Base-by-base conservation (phyloP, 2,888 invertebrate genomes). In the Caenorhabditis sp. region DNA sequence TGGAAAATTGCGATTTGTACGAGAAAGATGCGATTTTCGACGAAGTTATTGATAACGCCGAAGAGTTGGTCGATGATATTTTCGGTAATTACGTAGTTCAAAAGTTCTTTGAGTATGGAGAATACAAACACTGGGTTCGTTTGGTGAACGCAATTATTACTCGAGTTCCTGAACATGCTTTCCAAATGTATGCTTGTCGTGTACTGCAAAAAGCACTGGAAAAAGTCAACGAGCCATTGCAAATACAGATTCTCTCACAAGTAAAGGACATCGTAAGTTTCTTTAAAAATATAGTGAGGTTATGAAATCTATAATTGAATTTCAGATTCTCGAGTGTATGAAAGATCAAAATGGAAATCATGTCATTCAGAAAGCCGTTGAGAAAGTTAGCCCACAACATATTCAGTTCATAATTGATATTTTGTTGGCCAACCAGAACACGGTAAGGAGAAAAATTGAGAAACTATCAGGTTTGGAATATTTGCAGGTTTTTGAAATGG, bases 341-440 rank as follows among this genome's bases (percentile, higher is more conserved):
- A 97, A 99, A 90, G 99, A 99, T 90, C 99, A 99, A 90, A 99
- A 99, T 89, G 99, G 99, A 64, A 99, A 99, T 90, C 99, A 99
- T 89, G 97, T 99, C 59, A 96, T 99, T 64, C 97, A 99, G 61
- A 78, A 76, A 37, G 97, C 97, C 89, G 97, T 99, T 87, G 99
- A 99, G 89, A 96, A 97, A 89, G 97, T 99, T 67, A 95, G 96
- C 88, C 95, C 97, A 17, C 91, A 92, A 82, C 94, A 95, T 85
- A 91, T 99, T 83, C 95, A 95, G 90, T 95, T 95, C 89, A 93
- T 94, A 78, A 94, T 95, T 79, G 93, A 93, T 88, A 93, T 93
- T 0, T 57, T 67, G 14, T 31, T 66, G 31, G 43, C 66, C 8
- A 24, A 58, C 0, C 55, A 31, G 4, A 54, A 57, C 23, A 63